A percentile compares a stretch with the other conserved stretches of the same genome.
phyloP scores from a whole-genome alignment of 2,113 vertebrate species.

The Raphicerus campestris region DNA sequence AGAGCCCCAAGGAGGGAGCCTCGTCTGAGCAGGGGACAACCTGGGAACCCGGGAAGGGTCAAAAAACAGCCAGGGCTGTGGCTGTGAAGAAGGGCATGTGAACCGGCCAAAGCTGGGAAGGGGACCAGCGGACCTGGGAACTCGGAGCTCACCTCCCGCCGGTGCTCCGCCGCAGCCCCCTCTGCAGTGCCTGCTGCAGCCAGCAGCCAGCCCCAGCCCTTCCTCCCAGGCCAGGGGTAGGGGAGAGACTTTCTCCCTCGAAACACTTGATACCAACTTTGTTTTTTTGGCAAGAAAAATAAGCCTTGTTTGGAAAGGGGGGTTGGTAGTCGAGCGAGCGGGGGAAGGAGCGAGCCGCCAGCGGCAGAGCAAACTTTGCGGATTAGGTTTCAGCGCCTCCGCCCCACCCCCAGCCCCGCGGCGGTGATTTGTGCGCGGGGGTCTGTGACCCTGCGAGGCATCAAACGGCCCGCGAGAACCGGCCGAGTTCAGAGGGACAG shows the following conservation, averaged over 20 bases:
- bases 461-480: conserved; percentile 92
- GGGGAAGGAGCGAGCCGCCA: conserved; percentile 38
- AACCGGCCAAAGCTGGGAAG: not conserved
- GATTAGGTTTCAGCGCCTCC: conserved; percentile 91
- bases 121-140: not conserved
- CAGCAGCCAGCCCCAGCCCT: conserved; percentile 70
- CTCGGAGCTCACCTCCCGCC: conserved; percentile 57
- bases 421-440: conserved; percentile 96
- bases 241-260: conserved; percentile 66
- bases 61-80: not conserved
- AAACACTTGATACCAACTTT: conserved; percentile 81
- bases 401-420: conserved; percentile 82
- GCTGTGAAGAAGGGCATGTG: not conserved
- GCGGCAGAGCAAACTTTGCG: conserved; percentile 80
- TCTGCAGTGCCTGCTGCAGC: conserved; percentile 58
- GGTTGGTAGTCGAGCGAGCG: not conserved
- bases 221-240: not conserved
- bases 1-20: not conserved
- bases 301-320: conserved; percentile 78
- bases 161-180: conserved; percentile 67
- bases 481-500: conserved; percentile 88
- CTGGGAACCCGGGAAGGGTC: not conserved
- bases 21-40: not conserved
- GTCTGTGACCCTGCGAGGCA: conserved; percentile 93
- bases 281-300: conserved; percentile 87